Percentiles rank a stretch among this genome's conserved stretches.
phyloP scores from a whole-genome alignment of 2,888 invertebrate species.

The Halictus quadricinctus region DNA sequence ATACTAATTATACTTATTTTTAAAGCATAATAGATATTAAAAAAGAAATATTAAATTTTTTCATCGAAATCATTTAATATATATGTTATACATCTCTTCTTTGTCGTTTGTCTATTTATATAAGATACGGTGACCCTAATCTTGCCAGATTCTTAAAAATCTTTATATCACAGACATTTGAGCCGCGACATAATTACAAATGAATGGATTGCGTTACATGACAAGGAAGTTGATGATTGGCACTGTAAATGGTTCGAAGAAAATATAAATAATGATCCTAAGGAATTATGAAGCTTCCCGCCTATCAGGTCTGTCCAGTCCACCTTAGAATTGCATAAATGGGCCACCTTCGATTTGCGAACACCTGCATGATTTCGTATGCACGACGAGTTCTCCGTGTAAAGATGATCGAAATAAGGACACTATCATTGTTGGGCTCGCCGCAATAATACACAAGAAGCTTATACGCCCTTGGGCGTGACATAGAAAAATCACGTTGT shows the following conservation, averaged over 20 bases:
- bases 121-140: no score
- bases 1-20: no score
- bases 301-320: neutral
- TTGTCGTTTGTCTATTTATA: no score
- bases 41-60: no score
- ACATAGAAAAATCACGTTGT: slow-evolving; percentile 34
- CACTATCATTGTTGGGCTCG: neutral
- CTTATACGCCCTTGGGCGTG: slow-evolving; percentile 27
- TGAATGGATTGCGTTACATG: neutral
- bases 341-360: slow-evolving; percentile 9
- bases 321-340: neutral
- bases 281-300: neutral
- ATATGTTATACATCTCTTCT: no score
- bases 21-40: no score
- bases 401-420: slow-evolving; percentile 21
- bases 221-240: neutral
- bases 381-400: neutral
- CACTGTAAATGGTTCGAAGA: neutral
- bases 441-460: slow-evolving; percentile 9
- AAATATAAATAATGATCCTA: neutral
- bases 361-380: neutral
- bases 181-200: neutral
- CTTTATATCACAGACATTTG: neutral
- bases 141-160: neutral
- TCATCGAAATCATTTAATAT: no score